A percentile compares a stretch with the other conserved stretches of the same genome.
Evolutionary conservation across 2,888 invertebrate genomes (phyloP).

Genomic region (Teinopalpus imperialis): DNA sequence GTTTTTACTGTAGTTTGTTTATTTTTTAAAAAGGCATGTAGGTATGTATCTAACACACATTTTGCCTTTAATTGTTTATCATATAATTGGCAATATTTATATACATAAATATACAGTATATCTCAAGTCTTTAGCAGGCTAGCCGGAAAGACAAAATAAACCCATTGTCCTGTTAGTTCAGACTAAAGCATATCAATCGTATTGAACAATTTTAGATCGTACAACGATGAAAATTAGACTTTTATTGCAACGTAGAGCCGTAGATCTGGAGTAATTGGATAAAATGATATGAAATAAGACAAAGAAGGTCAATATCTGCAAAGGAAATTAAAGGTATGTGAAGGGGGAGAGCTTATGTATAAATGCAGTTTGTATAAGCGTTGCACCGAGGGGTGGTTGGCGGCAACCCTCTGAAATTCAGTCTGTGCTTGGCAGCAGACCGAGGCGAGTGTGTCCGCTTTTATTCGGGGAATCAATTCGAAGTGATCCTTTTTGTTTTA

Average conservation of each 20-base stretch:
- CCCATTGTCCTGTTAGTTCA: constrained; percentile 6
- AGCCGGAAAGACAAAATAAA: constrained; percentile 13
- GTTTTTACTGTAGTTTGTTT: no score
- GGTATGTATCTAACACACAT: no score
- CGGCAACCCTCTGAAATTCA: constrained; percentile 25
- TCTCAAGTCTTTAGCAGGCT: background rate
- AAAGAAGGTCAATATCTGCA: constrained; percentile 22
- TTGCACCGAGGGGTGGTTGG: constrained; percentile 23
- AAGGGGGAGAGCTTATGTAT: constrained; percentile 5
- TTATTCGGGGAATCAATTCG: background rate
- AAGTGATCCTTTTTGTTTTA: constrained; percentile 2
- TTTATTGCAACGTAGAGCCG: background rate
- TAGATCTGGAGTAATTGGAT: constrained; percentile 20
- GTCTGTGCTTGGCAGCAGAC: constrained; percentile 12
- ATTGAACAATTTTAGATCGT: constrained; percentile 1
- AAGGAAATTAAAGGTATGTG: constrained; percentile 18
- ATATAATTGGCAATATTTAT: no score
- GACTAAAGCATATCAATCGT: constrained; percentile 1
- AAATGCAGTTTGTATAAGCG: constrained; percentile 10
- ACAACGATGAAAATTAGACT: background rate
- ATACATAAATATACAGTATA: no score
- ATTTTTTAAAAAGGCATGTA: no score
- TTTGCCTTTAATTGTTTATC: no score
- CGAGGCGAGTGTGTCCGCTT: constrained; percentile 1
- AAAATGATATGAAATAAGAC: constrained; percentile 23